A percentile compares a stretch with the other conserved stretches of the same genome.
phyloP scores from a whole-genome alignment of 2,113 vertebrate species.

The Cyrtonyx montezumae region DNA sequence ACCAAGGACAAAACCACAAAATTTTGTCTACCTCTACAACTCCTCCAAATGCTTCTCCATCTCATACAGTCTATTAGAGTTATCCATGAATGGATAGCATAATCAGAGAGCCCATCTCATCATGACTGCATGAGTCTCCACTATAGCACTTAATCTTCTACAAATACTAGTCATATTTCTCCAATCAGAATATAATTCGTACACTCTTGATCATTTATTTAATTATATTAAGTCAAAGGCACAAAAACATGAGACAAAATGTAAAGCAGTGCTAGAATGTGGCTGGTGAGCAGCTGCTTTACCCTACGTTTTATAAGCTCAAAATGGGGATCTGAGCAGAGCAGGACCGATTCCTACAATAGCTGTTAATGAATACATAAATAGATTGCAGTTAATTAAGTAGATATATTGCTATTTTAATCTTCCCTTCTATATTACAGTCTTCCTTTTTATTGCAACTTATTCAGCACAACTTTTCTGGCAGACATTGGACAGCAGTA shows the following conservation, averaged over 20 bases:
- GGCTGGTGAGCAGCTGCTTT: background rate
- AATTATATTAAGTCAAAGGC: background rate
- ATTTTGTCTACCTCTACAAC: accelerated
- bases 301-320: background rate
- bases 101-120: background rate
- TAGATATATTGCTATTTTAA: background rate
- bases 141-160: background rate
- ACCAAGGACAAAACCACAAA: background rate
- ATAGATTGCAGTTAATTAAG: constrained; percentile 26
- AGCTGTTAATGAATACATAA: constrained; percentile 9
- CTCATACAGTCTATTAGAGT: background rate
- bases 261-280: background rate
- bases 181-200: background rate
- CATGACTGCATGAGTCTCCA: background rate
- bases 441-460: constrained; percentile 28
- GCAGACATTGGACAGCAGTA: constrained; percentile 1
- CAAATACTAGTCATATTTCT: background rate
- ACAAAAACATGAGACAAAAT: background rate
- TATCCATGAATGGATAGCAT: background rate
- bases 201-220: background rate
- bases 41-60: background rate
- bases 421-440: background rate
- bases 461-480: constrained; percentile 27
- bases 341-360: background rate
- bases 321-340: background rate